These are phyloP conservation scores for Myotis yumanensis DNA, from an alignment of 2,113 vertebrate genomes.

Conservation along the genomic window DNA sequence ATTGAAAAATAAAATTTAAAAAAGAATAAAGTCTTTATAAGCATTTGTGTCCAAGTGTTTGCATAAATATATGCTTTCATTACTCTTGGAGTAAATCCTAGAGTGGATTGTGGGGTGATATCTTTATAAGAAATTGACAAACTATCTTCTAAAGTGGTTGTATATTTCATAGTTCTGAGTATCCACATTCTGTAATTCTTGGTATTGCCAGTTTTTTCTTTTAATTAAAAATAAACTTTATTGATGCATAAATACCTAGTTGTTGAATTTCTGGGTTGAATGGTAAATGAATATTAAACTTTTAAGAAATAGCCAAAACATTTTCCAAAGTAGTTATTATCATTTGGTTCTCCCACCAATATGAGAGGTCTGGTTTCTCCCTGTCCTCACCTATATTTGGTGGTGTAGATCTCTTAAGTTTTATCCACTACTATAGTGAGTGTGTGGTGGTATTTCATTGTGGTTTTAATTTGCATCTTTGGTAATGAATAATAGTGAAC, in stretches of 20 bases:
- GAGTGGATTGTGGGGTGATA: background rate
- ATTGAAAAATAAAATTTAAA: background rate
- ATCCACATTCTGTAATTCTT: background rate
- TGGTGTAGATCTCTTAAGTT: background rate
- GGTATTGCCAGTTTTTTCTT: background rate
- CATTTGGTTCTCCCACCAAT: background rate
- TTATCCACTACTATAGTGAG: background rate
- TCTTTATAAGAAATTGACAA: background rate
- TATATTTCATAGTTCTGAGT: background rate
- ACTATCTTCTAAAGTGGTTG: background rate
- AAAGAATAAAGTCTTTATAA: background rate
- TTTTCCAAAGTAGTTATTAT: too few relatives aligned
- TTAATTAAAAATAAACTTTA: background rate
- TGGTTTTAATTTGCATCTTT: background rate
- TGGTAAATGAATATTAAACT: too few relatives aligned
- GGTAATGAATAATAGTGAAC: background rate
- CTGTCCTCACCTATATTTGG: background rate
- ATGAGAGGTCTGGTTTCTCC: background rate
- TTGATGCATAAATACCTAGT: background rate
- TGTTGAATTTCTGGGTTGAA: background rate
- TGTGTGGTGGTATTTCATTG: background rate
- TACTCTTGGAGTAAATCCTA: background rate
- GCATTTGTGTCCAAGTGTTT: background rate
- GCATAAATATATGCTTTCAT: background rate
- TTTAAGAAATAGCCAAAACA: too few relatives aligned